A percentile compares a stretch with the other conserved stretches of the same genome.
Conservation (phyloP, 2,888 invertebrate genomes). For the Cenopis cana region DNA sequence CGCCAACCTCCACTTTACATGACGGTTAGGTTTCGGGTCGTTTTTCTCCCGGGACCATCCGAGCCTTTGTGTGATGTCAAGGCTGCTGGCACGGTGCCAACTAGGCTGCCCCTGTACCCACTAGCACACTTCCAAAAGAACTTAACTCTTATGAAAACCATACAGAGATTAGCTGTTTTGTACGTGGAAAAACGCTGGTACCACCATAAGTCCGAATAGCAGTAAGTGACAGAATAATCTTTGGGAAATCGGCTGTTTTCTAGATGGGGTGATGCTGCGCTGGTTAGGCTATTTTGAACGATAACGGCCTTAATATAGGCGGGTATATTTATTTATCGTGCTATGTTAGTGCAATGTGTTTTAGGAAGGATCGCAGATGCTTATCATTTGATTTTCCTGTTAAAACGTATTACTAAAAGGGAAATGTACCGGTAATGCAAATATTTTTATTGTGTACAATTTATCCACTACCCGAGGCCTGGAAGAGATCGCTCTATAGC, state of each 20-base stretch:
- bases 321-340: conserved; percentile 10
- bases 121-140: neutral
- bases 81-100: conserved; percentile 57
- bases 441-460: neutral
- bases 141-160: neutral
- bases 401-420: neutral
- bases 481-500: too few relatives aligned
- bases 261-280: neutral
- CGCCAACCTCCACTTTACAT: neutral
- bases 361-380: conserved; percentile 2
- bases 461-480: too few relatives aligned
- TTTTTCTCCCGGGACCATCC: conserved; percentile 28
- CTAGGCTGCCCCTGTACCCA: conserved; percentile 50
- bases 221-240: neutral
- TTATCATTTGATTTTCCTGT: neutral
- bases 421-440: neutral
- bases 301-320: conserved; percentile 16
- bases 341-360: neutral
- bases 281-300: conserved; percentile 27
- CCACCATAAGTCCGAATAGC: neutral
- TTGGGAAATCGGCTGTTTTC: neutral
- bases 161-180: neutral
- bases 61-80: conserved; percentile 48
- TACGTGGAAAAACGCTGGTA: neutral
- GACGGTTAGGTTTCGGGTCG: conserved; percentile 16